A percentile compares a stretch with the other conserved stretches of the same genome.
These are phyloP conservation scores for Embiotoca jacksoni DNA, from an alignment of 2,113 vertebrate genomes.

Conservation along the genomic window DNA sequence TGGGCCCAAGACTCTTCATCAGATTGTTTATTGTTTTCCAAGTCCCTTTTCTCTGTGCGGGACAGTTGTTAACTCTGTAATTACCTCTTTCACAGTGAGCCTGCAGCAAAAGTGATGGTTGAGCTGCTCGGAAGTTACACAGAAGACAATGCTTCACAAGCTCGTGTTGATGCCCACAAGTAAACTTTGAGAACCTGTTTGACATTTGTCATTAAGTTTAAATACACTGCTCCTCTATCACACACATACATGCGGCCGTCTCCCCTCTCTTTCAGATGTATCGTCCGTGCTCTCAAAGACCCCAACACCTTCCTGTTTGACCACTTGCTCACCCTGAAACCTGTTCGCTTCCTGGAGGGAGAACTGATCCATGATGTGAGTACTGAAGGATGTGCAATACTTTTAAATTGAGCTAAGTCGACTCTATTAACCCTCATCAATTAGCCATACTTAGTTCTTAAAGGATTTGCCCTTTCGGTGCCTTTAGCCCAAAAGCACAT, in stretches of 20 bases:
- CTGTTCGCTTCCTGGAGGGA: conserved; percentile 98
- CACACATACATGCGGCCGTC: not conserved
- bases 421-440: too few species aligned
- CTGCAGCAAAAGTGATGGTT: conserved; percentile 98
- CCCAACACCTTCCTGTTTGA: conserved; percentile 97
- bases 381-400: conserved; percentile 43
- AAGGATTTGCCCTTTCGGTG: too few species aligned
- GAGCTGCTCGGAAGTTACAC: conserved; percentile 98
- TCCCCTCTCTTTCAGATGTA: conserved; percentile 85
- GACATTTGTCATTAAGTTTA: not conserved
- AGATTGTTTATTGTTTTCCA: not conserved
- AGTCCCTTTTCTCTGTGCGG: not conserved
- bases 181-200: conserved; percentile 54
- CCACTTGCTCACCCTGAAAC: conserved; percentile 97
- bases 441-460: too few species aligned
- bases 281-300: conserved; percentile 96
- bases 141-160: conserved; percentile 98
- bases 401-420: too few species aligned
- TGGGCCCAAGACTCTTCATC: too few species aligned
- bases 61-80: conserved; percentile 17
- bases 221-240: not conserved
- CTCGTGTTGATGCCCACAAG: conserved; percentile 97
- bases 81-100: conserved; percentile 83
- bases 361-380: conserved; percentile 99
- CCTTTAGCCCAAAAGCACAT: not conserved